Conservation (phyloP, 2,797 vertebrate genomes). For the Ciconia nigra region DNA sequence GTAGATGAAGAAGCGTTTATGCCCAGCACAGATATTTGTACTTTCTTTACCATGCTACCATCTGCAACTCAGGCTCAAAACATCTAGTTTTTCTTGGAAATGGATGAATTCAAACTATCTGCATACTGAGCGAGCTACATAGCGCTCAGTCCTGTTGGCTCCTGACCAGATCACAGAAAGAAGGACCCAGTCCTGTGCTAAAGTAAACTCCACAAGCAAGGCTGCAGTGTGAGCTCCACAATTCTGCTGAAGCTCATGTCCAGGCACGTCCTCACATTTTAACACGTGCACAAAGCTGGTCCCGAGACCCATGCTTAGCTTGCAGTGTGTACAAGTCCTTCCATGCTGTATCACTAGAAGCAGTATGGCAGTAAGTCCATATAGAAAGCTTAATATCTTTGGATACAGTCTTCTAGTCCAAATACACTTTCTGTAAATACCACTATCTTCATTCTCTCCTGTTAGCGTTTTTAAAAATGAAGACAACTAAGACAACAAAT, state of each 20-base stretch:
- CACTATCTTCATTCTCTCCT: not conserved
- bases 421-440: not conserved
- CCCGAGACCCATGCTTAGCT: not conserved
- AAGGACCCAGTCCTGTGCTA: not conserved
- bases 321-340: not conserved
- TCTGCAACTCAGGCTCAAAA: not conserved
- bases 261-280: accelerated
- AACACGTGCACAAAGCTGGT: not conserved
- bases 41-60: not conserved
- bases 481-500: not conserved
- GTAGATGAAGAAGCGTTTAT: not conserved
- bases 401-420: not conserved
- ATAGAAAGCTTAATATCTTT: not conserved
- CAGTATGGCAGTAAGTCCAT: not conserved
- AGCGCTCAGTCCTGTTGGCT: not conserved
- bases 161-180: not conserved
- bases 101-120: not conserved
- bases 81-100: not conserved
- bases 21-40: not conserved
- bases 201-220: not conserved
- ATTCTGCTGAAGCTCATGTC: not conserved
- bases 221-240: not conserved
- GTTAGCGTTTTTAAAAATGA: not conserved
- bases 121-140: not conserved
- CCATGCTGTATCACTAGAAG: not conserved